Evolutionary conservation across 2,888 invertebrate genomes (phyloP).

Genomic region (Diarsia dahlii): DNA sequence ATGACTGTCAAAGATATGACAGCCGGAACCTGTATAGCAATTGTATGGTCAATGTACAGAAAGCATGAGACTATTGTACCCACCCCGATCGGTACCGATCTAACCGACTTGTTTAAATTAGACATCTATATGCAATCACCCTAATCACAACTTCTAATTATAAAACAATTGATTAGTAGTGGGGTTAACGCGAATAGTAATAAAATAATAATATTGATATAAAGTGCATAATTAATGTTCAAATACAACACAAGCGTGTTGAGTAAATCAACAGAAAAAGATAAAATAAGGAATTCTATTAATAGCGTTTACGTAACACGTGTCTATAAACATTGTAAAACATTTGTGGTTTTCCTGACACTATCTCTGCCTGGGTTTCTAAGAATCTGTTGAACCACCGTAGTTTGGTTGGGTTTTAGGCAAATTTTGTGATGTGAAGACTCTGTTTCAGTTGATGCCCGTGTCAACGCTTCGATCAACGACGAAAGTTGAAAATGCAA

Average conservation of each 20-base stretch:
- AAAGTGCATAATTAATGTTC: background rate
- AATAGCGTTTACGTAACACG: slow-evolving; percentile 9
- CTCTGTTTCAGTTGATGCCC: background rate
- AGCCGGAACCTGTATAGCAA: too few species aligned
- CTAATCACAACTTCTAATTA: background rate
- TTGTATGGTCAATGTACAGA: background rate
- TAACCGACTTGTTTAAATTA: background rate
- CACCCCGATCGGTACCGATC: background rate
- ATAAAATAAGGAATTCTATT: slow-evolving; percentile 7
- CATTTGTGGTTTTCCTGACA: slow-evolving; percentile 12
- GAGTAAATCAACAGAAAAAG: background rate
- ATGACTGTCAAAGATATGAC: too few species aligned
- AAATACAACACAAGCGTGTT: background rate
- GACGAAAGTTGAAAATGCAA: background rate
- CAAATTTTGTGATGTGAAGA: background rate
- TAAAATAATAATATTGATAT: slow-evolving; percentile 12
- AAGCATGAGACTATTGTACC: background rate
- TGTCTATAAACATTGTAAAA: too few species aligned
- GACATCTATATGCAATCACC: background rate
- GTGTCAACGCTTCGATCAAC: background rate
- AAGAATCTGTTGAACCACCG: background rate
- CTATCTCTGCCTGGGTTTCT: background rate
- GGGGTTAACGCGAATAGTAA: background rate
- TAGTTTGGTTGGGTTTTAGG: background rate
- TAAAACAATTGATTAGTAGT: slow-evolving; percentile 28